phyloP scores from a whole-genome alignment of 1,140 invertebrate genomes.

The Lepidurus apus region DNA sequence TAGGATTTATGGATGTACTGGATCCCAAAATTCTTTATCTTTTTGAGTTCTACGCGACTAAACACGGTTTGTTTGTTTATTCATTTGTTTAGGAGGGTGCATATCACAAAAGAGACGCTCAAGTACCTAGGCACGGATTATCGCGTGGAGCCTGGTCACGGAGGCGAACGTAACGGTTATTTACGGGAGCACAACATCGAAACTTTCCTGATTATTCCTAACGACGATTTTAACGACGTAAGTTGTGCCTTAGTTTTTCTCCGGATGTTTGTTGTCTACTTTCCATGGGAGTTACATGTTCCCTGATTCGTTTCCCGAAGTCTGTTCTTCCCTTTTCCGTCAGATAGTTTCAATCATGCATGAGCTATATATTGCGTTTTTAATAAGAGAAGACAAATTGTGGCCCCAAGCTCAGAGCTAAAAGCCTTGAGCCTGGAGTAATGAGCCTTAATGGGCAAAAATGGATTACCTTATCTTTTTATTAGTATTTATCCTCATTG shows the following conservation, averaged over 20 bases:
- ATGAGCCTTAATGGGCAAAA: too few species aligned
- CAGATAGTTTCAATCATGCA: not conserved
- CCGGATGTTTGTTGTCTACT: not conserved
- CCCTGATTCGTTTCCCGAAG: not conserved
- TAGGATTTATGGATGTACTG: too few species aligned
- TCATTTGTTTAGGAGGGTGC: constrained; percentile 66
- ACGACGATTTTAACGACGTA: constrained; percentile 40
- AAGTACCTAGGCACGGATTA: constrained; percentile 78
- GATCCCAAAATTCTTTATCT: too few species aligned
- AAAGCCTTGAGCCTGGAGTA: too few species aligned
- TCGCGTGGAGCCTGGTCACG: constrained; percentile 79
- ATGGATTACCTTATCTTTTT: too few species aligned
- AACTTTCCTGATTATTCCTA: constrained; percentile 76
- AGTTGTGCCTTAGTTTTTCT: constrained; percentile 29
- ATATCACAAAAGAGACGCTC: constrained; percentile 87
- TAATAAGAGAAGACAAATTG: not conserved
- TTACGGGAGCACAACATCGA: constrained; percentile 86
- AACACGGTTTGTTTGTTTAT: not conserved
- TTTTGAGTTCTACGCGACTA: too few species aligned
- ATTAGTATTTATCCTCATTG: not conserved
- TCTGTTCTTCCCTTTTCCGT: not conserved
- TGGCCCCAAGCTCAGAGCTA: not conserved
- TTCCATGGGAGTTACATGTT: not conserved
- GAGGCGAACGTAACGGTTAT: constrained; percentile 75
- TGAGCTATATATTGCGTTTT: not conserved